A percentile compares a stretch with the other conserved stretches of the same genome.
phyloP scores from a whole-genome alignment of 2,113 vertebrate genomes.

The Vidua macroura region DNA sequence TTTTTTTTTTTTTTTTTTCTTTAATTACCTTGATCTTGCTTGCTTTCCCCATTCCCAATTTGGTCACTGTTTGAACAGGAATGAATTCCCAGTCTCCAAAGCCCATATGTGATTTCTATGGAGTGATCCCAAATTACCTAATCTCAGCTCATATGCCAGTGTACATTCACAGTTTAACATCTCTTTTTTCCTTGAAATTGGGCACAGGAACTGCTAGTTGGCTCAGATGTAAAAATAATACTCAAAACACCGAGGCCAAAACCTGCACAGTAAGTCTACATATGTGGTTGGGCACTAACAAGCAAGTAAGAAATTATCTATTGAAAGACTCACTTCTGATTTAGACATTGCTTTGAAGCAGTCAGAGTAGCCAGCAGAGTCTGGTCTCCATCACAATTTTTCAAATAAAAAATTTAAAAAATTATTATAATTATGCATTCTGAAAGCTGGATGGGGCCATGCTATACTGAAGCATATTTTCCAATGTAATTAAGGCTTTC shows the following conservation, averaged over 20 bases:
- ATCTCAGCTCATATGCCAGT: conserved; percentile 62
- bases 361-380: conserved; percentile 32
- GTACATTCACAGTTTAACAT: conserved; percentile 64
- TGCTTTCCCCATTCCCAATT: neutral
- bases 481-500: conserved; percentile 88
- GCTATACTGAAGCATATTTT: conserved; percentile 81
- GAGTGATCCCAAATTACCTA: conserved; percentile 64
- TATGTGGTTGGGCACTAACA: conserved; percentile 41
- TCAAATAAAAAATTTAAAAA: conserved; percentile 74
- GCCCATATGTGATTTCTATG: conserved; percentile 64
- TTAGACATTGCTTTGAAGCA: conserved; percentile 58
- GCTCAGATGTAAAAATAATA: conserved; percentile 52
- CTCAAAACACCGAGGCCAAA: conserved; percentile 31
- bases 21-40: conserved; percentile 25
- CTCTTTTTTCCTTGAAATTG: conserved; percentile 39
- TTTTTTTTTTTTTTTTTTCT: neutral
- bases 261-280: conserved; percentile 14
- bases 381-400: conserved; percentile 67
- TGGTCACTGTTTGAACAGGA: conserved; percentile 64
- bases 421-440: conserved; percentile 75
- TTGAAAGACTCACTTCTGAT: conserved; percentile 60
- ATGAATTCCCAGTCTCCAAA: conserved; percentile 66
- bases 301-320: conserved; percentile 58
- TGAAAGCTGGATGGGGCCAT: conserved; percentile 70
- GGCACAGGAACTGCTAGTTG: conserved; percentile 39